Base-by-base conservation (phyloP, 2,797 vertebrate genomes). In the Fistularia tabacaria region DNA sequence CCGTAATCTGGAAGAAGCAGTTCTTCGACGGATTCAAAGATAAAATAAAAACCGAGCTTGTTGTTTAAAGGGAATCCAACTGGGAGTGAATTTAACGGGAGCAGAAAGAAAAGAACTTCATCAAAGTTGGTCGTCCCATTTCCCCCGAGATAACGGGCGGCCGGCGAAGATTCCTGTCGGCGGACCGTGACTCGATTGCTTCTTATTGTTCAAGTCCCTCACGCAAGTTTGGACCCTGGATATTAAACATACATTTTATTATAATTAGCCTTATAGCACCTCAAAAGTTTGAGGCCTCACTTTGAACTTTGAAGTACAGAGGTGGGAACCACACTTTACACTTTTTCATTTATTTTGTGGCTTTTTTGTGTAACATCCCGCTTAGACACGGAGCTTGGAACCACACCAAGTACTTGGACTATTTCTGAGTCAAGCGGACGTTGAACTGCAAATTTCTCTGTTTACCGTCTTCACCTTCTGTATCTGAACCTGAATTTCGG, bases 11-110 rank as follows among this genome's bases (percentile, higher is more conserved):
- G 36, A 64, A 48, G 53, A 38, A 59, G 41, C 11, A 42, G 48
- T 51, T 51, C 54, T 65, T 45, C 45, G 56, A 70, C 51, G 49
- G 64, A 65, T 67, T 64, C 25, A 49, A 49, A 57, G 57, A 64
- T 72, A 61, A 57, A 57, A 64, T 57, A 42, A 62, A 73, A 62
- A 25, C 38, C 25, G 2, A 25, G 46, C 43, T 62, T 39, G 51
- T 81, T 79, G 66, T 81, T 77, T 59, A 60, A 51, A 66, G 65
- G 36, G 38, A 57, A 51, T 52, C 47, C 40, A 49, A 48, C 36
- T 10, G 38, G 63, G 69, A 79, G 79, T 73, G 54, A 66, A 69
- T 77, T 77, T 63, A 39, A 14, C 73, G 46, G 62, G 44, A 70
- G 76, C 59, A 76, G 72, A 54, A 40, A 59, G 63, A 43, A 54